Percentiles rank a stretch among this genome's conserved stretches.
Evolutionary conservation across 2,113 vertebrate species (phyloP).

Genomic region (Setophaga kirtlandii): DNA sequence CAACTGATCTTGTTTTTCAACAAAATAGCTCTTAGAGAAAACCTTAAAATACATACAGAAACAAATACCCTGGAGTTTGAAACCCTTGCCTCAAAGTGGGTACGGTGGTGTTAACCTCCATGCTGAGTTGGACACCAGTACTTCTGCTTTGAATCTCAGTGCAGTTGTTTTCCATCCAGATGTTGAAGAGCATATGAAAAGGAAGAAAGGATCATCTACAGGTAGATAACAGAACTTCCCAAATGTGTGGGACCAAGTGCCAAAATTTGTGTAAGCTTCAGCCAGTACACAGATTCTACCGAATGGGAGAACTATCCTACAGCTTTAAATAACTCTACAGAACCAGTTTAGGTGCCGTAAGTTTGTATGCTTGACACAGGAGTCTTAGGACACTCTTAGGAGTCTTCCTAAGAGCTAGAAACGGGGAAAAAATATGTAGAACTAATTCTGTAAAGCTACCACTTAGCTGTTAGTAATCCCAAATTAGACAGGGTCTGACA

Average conservation of each 20-base stretch:
- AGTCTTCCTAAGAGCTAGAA: not conserved
- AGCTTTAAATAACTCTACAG: not conserved
- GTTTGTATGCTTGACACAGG: not conserved
- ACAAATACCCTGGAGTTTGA: not conserved
- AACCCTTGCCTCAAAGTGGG: not conserved
- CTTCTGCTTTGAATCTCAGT: not conserved
- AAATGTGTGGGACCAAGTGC: not conserved
- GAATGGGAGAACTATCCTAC: not conserved
- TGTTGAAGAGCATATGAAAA: not conserved
- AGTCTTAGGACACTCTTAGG: not conserved
- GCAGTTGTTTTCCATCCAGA: not conserved
- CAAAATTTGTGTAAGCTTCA: not conserved
- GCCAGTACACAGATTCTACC: not conserved
- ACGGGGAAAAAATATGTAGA: not conserved
- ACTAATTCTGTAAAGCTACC: not conserved
- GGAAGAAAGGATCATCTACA: not conserved
- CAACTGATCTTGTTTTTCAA: not conserved
- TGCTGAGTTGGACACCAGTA: not conserved
- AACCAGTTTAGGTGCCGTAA: not conserved
- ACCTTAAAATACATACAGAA: not conserved
- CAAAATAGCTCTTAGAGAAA: not conserved
- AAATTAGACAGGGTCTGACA: not conserved
- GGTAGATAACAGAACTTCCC: not conserved
- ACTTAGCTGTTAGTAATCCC: not conserved
- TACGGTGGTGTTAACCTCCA: not conserved